phyloP scores from a whole-genome alignment of 2,797 vertebrate species.

The Mormyrus proboscirostris region DNA sequence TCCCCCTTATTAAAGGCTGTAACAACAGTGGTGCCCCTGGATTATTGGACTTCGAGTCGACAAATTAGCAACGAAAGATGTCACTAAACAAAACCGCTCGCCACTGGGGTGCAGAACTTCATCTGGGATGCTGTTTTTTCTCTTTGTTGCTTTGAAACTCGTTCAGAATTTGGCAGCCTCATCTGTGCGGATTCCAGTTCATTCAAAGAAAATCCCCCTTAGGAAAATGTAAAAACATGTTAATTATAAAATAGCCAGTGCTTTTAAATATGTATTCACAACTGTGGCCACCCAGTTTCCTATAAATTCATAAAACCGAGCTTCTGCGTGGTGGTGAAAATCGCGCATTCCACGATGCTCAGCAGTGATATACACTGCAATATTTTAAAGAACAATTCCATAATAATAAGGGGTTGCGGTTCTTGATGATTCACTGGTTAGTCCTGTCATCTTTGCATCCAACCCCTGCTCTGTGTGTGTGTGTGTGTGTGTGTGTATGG shows the following conservation, averaged over 20 bases:
- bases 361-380: neutral
- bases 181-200: neutral
- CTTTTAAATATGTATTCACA: neutral
- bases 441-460: neutral
- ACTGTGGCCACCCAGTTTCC: neutral
- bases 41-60: neutral
- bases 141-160: neutral
- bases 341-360: neutral
- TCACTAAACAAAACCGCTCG: neutral
- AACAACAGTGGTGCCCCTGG: neutral
- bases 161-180: neutral
- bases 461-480: neutral
- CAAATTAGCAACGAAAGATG: neutral
- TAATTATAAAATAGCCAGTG: neutral
- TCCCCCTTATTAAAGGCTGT: neutral
- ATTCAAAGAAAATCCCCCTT: neutral
- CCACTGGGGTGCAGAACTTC: neutral
- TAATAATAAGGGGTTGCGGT: neutral
- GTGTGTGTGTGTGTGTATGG: neutral
- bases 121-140: neutral
- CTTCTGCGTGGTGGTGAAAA: neutral
- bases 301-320: neutral
- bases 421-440: neutral
- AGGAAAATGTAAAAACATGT: constrained; percentile 1
- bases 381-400: neutral